Conservation (phyloP, 2,888 invertebrate genomes). For the Aspidiotus destructor region DNA sequence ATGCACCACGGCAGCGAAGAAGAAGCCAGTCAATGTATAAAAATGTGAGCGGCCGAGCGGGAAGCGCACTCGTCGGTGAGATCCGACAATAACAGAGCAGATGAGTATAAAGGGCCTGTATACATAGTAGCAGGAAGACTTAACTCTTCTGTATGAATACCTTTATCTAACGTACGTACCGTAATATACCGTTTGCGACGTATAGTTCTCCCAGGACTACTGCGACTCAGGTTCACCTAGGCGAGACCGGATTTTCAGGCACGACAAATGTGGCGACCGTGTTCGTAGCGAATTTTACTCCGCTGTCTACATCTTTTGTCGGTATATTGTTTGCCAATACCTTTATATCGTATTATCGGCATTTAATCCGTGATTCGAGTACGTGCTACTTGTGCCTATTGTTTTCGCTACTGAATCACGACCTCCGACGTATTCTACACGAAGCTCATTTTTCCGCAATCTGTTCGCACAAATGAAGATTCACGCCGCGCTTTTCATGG, state of each 20-base stretch:
- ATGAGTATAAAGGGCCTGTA: not conserved
- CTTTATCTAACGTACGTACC: not conserved
- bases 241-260: constrained; percentile 26
- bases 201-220: not conserved
- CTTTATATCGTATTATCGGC: constrained; percentile 27
- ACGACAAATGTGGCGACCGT: constrained; percentile 27
- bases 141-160: not conserved
- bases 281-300: constrained; percentile 25
- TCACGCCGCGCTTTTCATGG: not conserved
- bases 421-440: constrained; percentile 11
- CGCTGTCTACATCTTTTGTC: constrained; percentile 28
- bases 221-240: constrained; percentile 12
- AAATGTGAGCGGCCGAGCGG: not conserved
- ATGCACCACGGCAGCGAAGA: not conserved
- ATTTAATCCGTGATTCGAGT: constrained; percentile 29
- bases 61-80: not conserved
- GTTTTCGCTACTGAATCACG: constrained; percentile 29
- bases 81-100: constrained; percentile 4
- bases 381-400: constrained; percentile 28
- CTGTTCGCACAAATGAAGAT: constrained; percentile 4
- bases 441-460: constrained; percentile 2
- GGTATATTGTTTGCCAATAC: constrained; percentile 27
- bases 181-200: not conserved
- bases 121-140: no score
- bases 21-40: not conserved